Base-by-base conservation (phyloP, 2,888 invertebrate species). In the Drosophila multiciliata region DNA sequence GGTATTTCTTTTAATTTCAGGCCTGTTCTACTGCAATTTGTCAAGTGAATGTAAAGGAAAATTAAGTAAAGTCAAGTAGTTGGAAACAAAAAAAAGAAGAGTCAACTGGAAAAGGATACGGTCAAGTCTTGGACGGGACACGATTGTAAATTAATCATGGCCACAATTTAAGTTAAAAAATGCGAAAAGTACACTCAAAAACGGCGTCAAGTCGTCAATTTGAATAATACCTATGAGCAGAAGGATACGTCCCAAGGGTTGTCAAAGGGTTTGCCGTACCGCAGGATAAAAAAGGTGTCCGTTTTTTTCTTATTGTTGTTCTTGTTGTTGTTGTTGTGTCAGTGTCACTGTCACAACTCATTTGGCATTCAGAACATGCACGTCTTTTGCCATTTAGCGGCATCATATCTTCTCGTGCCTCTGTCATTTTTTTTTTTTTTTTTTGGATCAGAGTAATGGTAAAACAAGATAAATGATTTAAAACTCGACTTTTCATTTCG, bases 381-480 rank as follows among this genome's bases (percentile, higher is more conserved):
- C 77, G 68, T 53, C 68, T 75, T 68, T 73, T 90, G 84, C 90
- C 79, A 79, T 82, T 82, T 78, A 52, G 82, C 73, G 78, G 81
- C 81, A 77, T 78, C 80, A 80, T 80, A 82, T 80, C 75, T 69
- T 57, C 80, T 75, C 65, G 79, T 82, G 79, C 75, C 90, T 70
- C 72, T 75, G 89, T 83, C 87, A 90, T 80, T 85, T 76, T 73
- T 66, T 59, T 52, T 60, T 62, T 59, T 23, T 49, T 49, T 32
- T 20, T 32, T 29, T 36, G 12, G 64, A 53, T 60, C 71, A 20
- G 53, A 52, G 73, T 75, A 71, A 75, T 79, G 89, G 82, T 66
- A 87, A 90, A 86, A 86, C 82, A 90, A 87, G 87, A 87, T 84
- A 90, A 87, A 87, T 87, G 87, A 87, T 90, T 87, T 87, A 63